Base-by-base conservation (phyloP, 2,888 invertebrate species). In the Scotopteryx bipunctaria region DNA sequence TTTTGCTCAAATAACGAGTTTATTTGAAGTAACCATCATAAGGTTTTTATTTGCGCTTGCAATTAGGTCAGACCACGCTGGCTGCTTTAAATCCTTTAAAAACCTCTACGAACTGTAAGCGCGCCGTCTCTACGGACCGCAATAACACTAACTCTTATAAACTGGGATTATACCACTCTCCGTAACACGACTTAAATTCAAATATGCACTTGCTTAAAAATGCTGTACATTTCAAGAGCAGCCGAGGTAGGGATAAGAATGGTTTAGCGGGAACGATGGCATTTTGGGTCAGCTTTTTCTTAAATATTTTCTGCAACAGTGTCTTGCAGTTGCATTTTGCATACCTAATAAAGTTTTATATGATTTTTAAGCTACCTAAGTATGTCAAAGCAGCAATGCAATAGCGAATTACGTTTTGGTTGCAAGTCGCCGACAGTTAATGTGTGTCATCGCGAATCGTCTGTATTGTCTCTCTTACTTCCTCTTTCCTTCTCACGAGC, bases 101-200 rank as follows among this genome's bases (percentile, higher is more conserved):
- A 75, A 72, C 68, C 71, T 71, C 66, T 60, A 64, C 65, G 65
- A 73, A 72, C 59, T 72, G 71, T 69, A 66, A 69, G 69, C 71
- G 59, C 55, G 67, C 68, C 67, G 65, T 76, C 75, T 74, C 75
- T 63, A 63, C 67, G 69, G 72, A 59, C 67, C 64, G 76, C 76
- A 78, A 77, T 82, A 83, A 78, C 76, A 75, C 69, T 78, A 82
- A 82, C 76, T 82, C 81, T 78, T 75, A 71, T 69, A 72, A 80
- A 80, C 76, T 74, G 66, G 78, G 76, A 80, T 81, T 79, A 79
- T 73, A 72, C 74, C 72, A 72, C 71, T 72, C 73, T 71, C 67
- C 63, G 71, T 73, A 73, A 72, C 73, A 73, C 69, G 71, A 73
- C 77, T 78, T 74, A 77, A 77, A 78, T 78, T 77, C 73, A 78